phyloP scores from a whole-genome alignment of 2,113 vertebrate genomes.

The Ciconia maguari region DNA sequence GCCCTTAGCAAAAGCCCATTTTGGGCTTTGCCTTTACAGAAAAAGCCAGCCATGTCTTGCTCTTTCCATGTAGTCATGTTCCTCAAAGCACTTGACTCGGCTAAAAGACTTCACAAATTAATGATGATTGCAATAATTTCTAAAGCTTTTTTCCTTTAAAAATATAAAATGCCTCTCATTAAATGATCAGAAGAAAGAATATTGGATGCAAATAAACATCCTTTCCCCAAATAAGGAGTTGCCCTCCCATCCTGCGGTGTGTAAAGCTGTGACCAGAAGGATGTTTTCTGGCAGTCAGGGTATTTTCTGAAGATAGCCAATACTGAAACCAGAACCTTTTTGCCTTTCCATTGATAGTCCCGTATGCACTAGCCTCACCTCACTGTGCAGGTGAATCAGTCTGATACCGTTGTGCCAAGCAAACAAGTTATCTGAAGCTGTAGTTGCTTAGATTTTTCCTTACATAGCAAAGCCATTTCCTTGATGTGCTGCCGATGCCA shows the following conservation, averaged over 20 bases:
- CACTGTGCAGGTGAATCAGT: not conserved
- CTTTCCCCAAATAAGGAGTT: not conserved
- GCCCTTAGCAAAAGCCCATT: not conserved
- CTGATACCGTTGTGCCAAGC: fast-evolving
- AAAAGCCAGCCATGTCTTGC: not conserved
- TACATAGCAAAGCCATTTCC: not conserved
- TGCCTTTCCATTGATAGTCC: not conserved
- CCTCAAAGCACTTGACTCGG: not conserved
- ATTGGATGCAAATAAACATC: not conserved
- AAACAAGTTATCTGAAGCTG: not conserved
- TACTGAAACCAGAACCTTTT: not conserved
- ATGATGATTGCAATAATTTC: not conserved
- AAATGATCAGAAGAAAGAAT: not conserved
- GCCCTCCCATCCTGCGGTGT: fast-evolving
- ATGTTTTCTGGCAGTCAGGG: not conserved
- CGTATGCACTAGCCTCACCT: not conserved
- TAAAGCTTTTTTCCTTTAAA: not conserved
- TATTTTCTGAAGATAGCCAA: not conserved
- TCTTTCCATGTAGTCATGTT: not conserved
- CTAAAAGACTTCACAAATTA: not conserved
- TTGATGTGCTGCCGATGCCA: fast-evolving
- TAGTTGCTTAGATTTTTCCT: not conserved
- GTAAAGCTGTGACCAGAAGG: not conserved
- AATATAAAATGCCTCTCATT: not conserved
- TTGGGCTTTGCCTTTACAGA: not conserved